Evolutionary conservation across 2,888 invertebrate species (phyloP), one percentile per base, ranked within the genome.

Genomic region (Branchinecta sandiegonensis): DNA sequence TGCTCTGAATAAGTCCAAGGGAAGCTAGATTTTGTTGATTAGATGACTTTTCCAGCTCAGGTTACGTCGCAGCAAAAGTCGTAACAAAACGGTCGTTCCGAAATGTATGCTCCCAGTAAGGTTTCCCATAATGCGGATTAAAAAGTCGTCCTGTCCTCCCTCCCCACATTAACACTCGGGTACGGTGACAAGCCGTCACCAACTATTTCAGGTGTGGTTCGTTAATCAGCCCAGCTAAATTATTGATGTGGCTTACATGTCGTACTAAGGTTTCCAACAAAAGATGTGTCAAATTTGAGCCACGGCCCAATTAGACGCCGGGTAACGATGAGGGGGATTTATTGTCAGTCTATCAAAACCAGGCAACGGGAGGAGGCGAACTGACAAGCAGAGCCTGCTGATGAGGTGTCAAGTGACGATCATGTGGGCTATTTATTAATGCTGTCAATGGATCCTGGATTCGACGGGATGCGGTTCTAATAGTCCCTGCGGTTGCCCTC

Each of bases 271-370:
- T 56, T 56, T 56, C 56, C 56, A 56, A 56, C 56, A 56, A 56
- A 56, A 56, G 56, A 56, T 56, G 56, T 56, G 56, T 56, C 56
- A 56, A 56, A 56, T 56, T 56, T 56, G 56, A 56, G 56, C 56
- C 56, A 56, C n/a, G 17, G 14, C 56, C 56, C 56, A 56, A 56
- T 56, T 56, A 56, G 56, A 56, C 56, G 17, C 11, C 17, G 56
- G 56, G 56, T 56, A 56, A 56, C 56, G 14, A 56, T 56, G 56
- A 56, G 17, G 56, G 56, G 56, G 56, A 56, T 56, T 56, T 56
- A 56, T 56, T 56, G 56, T 56, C 14, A 56, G 17, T 56, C 56
- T 56, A 56, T 56, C 56, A 56, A 56, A 56, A 14, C 56, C 56
- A 56, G 56, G 56, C 56, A 56, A 56, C 56, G 56, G 56, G 17